Base-by-base conservation (phyloP, 2,888 invertebrate species). In the Noctua pronuba region DNA sequence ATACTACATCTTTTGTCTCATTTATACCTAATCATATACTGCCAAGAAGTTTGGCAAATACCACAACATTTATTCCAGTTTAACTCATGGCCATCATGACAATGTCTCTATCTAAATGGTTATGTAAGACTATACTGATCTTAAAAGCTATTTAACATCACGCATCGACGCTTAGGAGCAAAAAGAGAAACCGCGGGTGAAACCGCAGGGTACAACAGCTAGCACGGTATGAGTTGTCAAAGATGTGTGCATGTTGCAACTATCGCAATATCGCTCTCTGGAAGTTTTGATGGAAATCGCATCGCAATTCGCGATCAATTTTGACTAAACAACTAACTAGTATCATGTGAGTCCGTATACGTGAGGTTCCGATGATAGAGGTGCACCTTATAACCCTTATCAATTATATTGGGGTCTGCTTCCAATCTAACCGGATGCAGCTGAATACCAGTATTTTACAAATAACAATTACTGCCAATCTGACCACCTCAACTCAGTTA, bases 71-170 rank as follows among this genome's bases (percentile, higher is more conserved):
- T 81, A 84, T 83, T 80, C 68, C 49, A 82, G 75, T 74, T 78
- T 67, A 77, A 77, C 68, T 75, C 69, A 46, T 69, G 76, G 60
- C 80, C 82, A 77, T 78, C 82, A 13, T 38, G 35, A 75, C 77
- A 84, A 82, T 82, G 81, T 86, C 88, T 86, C 88, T 82, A 89
- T 90, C 79, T 92, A 91, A 93, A 93, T 92, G 92, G 92, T 88
- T 90, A 91, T 86, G 89, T 88, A 93, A 94, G 93, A 94, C 92
- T 94, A 94, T 94, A 92, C 91, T 83, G 81, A 84, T 92, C 94
- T 95, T 95, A 91, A 94, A 93, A 94, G 28, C 16, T n/a, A 13
- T n/a, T n/a, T 55, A n/a, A 55, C 10, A 52, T 11, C 11, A n/a
- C 4, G 52, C n/a, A 52, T 24, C 10, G 52, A 52, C 28, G 6